Percentiles rank a stretch among this genome's conserved stretches.
Evolutionary conservation across 2,113 vertebrate genomes (phyloP).

Genomic region (Dipodomys spectabilis): DNA sequence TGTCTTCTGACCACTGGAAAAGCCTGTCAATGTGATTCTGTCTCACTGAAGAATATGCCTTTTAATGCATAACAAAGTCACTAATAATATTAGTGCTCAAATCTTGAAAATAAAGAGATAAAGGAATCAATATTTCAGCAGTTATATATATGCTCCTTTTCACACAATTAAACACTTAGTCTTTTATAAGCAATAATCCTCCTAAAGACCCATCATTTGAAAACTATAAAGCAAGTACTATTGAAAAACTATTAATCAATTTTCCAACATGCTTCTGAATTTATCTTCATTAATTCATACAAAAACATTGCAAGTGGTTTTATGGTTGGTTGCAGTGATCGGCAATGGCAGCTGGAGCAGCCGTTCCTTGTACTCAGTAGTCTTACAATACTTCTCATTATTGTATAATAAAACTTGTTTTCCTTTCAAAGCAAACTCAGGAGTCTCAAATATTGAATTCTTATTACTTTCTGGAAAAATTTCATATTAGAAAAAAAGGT

Average conservation of each 20-base stretch:
- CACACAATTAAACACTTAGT: constrained; percentile 1
- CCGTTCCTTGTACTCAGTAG: neutral
- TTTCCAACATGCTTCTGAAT: constrained; percentile 59
- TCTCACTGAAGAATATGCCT: neutral
- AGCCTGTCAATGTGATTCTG: neutral
- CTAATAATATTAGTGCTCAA: constrained; percentile 40
- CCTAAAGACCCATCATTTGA: constrained; percentile 62
- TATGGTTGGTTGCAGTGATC: neutral
- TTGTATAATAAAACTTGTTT: neutral
- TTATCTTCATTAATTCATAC: constrained; percentile 53
- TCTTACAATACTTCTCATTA: neutral
- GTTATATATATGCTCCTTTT: neutral
- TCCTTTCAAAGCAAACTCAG: constrained; percentile 44
- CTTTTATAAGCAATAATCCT: constrained; percentile 45
- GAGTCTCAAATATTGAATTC: constrained; percentile 13
- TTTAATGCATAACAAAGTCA: constrained; percentile 36
- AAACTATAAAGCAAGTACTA: constrained; percentile 69
- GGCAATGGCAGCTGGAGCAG: neutral
- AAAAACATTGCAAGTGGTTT: neutral
- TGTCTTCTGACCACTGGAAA: constrained; percentile 26
- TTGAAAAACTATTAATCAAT: constrained; percentile 48
- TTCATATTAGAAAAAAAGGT: neutral
- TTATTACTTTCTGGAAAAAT: neutral
- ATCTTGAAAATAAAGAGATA: constrained; percentile 49
- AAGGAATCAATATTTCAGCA: neutral